Evolutionary conservation across 2,888 invertebrate genomes (phyloP).

Genomic region (Patella ulyssiponensis): DNA sequence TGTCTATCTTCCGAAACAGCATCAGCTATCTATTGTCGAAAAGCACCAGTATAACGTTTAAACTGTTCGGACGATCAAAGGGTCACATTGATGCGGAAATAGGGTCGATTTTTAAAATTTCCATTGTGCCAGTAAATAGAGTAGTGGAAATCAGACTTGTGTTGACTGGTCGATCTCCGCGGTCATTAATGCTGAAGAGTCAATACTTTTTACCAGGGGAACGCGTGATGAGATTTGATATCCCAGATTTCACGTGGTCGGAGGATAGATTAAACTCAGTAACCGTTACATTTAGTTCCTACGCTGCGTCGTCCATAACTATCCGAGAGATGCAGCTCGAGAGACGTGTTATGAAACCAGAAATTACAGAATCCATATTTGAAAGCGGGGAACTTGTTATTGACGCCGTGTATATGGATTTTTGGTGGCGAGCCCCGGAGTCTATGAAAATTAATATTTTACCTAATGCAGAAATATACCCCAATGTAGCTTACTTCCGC

Average conservation of each 20-base stretch:
- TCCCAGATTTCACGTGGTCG: slow-evolving; percentile 53
- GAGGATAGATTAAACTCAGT: slow-evolving; percentile 45
- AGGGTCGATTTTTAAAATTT: slow-evolving; percentile 46
- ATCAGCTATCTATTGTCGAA: slow-evolving; percentile 31
- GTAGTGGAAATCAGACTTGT: slow-evolving; percentile 32
- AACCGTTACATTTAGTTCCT: slow-evolving; percentile 33
- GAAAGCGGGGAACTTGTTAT: slow-evolving; percentile 47
- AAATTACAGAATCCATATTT: slow-evolving; percentile 41
- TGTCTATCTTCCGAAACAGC: slow-evolving; percentile 34
- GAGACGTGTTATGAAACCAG: slow-evolving; percentile 47
- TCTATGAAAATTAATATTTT: slow-evolving; percentile 14
- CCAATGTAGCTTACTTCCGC: slow-evolving; percentile 42
- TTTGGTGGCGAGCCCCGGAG: slow-evolving; percentile 56
- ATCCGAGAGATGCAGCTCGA: slow-evolving; percentile 43
- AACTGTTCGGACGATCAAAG: slow-evolving; percentile 47
- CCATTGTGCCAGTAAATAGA: slow-evolving; percentile 36
- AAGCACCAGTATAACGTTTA: slow-evolving; percentile 39
- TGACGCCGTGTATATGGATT: slow-evolving; percentile 50
- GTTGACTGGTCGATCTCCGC: slow-evolving; percentile 38
- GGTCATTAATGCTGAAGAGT: slow-evolving; percentile 26
- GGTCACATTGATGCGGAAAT: slow-evolving; percentile 54
- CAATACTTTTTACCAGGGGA: slow-evolving; percentile 32
- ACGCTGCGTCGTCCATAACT: slow-evolving; percentile 33
- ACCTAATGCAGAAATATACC: slow-evolving; percentile 15
- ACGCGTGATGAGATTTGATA: slow-evolving; percentile 39